A percentile compares a stretch with the other conserved stretches of the same genome.
These are phyloP conservation scores for Loxodonta africana DNA, from an alignment of 2,113 vertebrate genomes.

Conservation along the genomic window DNA sequence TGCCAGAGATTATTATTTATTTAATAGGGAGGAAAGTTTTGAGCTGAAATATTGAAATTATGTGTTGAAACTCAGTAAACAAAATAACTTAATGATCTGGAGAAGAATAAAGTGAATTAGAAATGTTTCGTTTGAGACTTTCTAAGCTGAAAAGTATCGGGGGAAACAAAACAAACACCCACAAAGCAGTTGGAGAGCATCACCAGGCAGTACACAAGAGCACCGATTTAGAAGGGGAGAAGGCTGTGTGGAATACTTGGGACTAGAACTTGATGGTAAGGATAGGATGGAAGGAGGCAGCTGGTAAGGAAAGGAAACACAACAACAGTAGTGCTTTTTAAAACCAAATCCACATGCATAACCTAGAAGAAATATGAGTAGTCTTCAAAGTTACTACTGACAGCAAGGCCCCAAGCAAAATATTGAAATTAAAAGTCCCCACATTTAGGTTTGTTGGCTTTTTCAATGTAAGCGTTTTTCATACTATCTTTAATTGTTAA, in stretches of 20 bases:
- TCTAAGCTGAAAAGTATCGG: neutral
- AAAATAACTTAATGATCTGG: neutral
- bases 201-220: neutral
- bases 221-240: neutral
- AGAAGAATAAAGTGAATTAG: conserved; percentile 2
- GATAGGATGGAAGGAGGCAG: neutral
- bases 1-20: neutral
- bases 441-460: neutral
- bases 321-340: neutral
- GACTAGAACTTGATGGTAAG: neutral
- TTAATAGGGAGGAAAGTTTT: neutral
- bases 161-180: neutral
- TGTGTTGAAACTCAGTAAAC: neutral
- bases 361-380: neutral
- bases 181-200: neutral
- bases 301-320: neutral
- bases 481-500: neutral
- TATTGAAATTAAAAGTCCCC: neutral
- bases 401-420: neutral
- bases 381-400: neutral
- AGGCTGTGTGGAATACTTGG: neutral
- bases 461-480: neutral
- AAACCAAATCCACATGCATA: neutral
- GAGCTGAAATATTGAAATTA: conserved; percentile 35
- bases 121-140: conserved; percentile 24